Base-by-base conservation (phyloP, 2,888 invertebrate genomes). In the Cepaea hortensis region DNA sequence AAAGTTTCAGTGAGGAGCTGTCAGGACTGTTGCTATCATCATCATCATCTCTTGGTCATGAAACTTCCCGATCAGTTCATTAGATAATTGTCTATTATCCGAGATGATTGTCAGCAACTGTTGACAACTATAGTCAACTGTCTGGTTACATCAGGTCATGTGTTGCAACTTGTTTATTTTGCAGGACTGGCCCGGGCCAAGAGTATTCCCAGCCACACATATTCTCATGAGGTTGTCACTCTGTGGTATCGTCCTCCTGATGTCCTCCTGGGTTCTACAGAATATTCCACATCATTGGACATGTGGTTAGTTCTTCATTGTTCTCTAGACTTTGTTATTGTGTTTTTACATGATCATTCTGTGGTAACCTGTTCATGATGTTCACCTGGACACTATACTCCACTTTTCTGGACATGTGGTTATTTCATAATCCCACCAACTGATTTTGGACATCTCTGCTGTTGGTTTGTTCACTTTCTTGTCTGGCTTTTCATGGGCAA, bases 231-330 rank as follows among this genome's bases (percentile, higher is more conserved):
- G 95, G 95, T 95, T n/a, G 99, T 99, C 91, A 99, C 99, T 89
- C 95, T 99, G 89, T 99, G 99, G 99, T 99, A 99, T 95, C 96
- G 99, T 94, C 99, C 99, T 88, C 99, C 99, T 87, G 99, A 99
- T 95, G 99, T 99, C 62, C 96, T 99, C 73, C 96, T 99, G 89
- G 99, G 99, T 90, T 98, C 98, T 92, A 99, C 99, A 9, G 95
- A 96, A 90, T 96, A 96, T 92, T 96, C 96, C 76, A 96, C 96
- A 5, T 96, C 96, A 72, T 95, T 96, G 82, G 96, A 96, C 93
- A 96, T 96, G 95, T 96, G 96, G 96, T 96, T 91, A 92, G 95
- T 91, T n/a, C 11, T 35, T 70, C 46, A 35, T 80, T 46, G 75
- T 23, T 23, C 15, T 75, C 6, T 23, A 23, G 9, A 75, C 23